phyloP scores from a whole-genome alignment of 2,888 invertebrate species.

The Eilema depressum region DNA sequence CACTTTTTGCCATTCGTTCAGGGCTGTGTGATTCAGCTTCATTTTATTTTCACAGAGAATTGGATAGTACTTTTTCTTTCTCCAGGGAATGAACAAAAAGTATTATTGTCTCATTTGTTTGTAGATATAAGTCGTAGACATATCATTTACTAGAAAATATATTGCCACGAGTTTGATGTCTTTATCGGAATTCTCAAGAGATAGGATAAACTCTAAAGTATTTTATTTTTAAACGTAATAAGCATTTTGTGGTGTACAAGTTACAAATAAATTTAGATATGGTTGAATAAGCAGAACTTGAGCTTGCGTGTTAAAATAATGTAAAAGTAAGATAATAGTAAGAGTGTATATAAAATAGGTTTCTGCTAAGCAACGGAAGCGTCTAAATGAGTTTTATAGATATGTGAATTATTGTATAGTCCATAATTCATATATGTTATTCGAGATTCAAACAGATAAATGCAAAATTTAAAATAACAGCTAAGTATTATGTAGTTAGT shows the following conservation, averaged over 20 bases:
- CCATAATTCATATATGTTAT: no score
- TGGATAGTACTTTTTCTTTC: slow-evolving; percentile 2
- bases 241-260: not conserved
- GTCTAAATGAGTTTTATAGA: no score
- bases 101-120: slow-evolving; percentile 7
- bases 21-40: not conserved
- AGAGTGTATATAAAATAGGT: no score
- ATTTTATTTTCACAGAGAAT: slow-evolving; percentile 8
- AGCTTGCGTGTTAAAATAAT: not conserved
- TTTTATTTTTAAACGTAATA: not conserved
- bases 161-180: not conserved
- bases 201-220: not conserved
- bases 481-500: no score
- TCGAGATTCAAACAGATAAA: no score
- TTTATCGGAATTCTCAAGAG: not conserved
- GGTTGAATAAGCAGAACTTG: not conserved
- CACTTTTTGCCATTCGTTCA: slow-evolving; percentile 1
- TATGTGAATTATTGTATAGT: no score
- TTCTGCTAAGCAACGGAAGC: no score
- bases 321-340: not conserved
- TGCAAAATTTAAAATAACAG: no score
- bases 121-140: slow-evolving; percentile 1
- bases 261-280: not conserved
- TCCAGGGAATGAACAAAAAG: slow-evolving; percentile 1
- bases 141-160: not conserved